These are phyloP conservation scores for Chymomyza caudatula DNA, from an alignment of 2,888 invertebrate genomes.

Conservation along the genomic window DNA sequence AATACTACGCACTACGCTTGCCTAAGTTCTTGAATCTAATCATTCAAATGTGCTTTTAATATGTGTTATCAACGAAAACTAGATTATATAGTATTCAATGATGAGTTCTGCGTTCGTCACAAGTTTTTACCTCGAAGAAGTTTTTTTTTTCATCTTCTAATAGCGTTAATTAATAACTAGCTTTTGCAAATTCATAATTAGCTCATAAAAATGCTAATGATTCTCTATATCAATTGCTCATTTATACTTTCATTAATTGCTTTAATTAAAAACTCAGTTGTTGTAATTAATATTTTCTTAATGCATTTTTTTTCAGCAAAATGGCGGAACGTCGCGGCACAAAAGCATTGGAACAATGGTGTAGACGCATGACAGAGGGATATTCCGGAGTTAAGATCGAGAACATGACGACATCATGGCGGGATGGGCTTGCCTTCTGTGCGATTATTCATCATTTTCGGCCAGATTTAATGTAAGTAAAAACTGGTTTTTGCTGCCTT, in stretches of 20 bases:
- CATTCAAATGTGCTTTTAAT: no score
- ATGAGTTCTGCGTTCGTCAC: no score
- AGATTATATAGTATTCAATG: no score
- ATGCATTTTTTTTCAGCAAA: slow-evolving; percentile 23
- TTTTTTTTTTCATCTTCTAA: no score
- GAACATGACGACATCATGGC: slow-evolving; percentile 97
- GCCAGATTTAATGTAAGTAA: slow-evolving; percentile 95
- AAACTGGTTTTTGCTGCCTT: not conserved
- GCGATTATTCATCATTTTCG: slow-evolving; percentile 97
- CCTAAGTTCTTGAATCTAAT: no score
- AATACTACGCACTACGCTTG: no score
- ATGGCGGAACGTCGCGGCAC: slow-evolving; percentile 92
- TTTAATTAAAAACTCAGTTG: slow-evolving; percentile 7
- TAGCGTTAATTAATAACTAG: not conserved
- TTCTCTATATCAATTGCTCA: not conserved
- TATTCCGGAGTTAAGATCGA: slow-evolving; percentile 93
- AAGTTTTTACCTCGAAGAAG: no score
- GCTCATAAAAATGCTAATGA: not conserved
- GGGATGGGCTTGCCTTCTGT: slow-evolving; percentile 96
- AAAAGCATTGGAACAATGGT: slow-evolving; percentile 95
- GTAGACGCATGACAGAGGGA: slow-evolving; percentile 91
- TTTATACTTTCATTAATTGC: not conserved
- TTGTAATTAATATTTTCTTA: slow-evolving; percentile 10
- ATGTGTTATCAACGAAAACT: no score
- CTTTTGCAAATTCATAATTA: slow-evolving; percentile 1